These are phyloP conservation scores for Balanococcus diminutus DNA, from an alignment of 2,888 invertebrate genomes.

Conservation along the genomic window DNA sequence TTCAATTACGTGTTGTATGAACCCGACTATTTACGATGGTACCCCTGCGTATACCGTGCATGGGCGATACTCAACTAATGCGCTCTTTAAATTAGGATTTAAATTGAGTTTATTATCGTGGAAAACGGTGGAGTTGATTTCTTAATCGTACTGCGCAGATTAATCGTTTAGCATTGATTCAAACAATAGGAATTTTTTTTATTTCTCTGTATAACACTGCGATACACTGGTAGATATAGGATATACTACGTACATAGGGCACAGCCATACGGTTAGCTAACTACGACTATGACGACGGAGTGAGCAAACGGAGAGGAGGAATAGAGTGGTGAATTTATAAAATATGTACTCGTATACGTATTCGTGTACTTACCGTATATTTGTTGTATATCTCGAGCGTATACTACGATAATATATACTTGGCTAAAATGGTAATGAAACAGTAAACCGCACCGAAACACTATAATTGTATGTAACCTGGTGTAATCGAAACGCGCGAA, in stretches of 20 bases:
- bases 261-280: too few species aligned
- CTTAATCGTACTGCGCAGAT: constrained; percentile 50
- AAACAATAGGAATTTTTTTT: constrained; percentile 42
- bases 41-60: background rate
- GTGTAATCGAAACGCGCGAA: background rate
- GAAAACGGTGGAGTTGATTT: constrained; percentile 46
- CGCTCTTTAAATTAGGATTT: constrained; percentile 47
- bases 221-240: background rate
- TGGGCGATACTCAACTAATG: constrained; percentile 32
- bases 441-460: background rate
- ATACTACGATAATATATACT: background rate
- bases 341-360: background rate
- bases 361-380: background rate
- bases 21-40: background rate
- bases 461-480: background rate
- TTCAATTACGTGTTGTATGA: constrained; percentile 24
- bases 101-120: constrained; percentile 55
- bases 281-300: background rate
- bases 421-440: background rate
- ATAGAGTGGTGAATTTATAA: background rate
- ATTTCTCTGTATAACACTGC: background rate
- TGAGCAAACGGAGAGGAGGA: background rate
- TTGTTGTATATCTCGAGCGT: background rate
- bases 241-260: background rate
- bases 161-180: constrained; percentile 50